A percentile compares a stretch with the other conserved stretches of the same genome.
Evolutionary conservation across 2,797 vertebrate species (phyloP).

Genomic region (Vespertilio murinus): DNA sequence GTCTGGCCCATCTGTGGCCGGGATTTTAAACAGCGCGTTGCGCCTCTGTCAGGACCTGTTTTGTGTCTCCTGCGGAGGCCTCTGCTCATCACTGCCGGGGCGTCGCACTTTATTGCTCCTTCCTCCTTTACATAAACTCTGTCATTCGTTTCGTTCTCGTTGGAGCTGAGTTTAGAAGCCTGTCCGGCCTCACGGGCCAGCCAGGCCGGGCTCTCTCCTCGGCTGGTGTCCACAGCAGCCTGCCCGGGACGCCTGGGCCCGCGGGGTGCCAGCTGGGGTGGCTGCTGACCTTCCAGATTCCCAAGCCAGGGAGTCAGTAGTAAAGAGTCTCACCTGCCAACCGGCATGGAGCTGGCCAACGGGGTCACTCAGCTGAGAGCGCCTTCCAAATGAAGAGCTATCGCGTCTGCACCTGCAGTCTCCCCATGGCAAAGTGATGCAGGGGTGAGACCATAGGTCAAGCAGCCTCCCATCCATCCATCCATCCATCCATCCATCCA

Average conservation of each 20-base stretch:
- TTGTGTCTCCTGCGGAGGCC: conserved; percentile 76
- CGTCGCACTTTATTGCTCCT: conserved; percentile 71
- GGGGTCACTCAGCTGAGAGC: accelerated
- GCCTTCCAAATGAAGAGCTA: accelerated
- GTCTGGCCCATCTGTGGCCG: conserved; percentile 80
- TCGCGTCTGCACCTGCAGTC: background rate
- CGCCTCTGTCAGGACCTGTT: conserved; percentile 77
- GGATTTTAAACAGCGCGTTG: conserved; percentile 81
- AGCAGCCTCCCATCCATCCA: background rate
- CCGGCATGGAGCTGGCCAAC: background rate
- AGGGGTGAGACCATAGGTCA: background rate
- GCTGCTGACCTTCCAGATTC: background rate
- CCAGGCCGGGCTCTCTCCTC: background rate
- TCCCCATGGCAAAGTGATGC: background rate
- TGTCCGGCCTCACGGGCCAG: accelerated
- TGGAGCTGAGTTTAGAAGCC: conserved; percentile 72
- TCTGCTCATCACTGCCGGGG: conserved; percentile 72
- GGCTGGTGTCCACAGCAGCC: background rate
- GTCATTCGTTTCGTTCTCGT: conserved; percentile 71
- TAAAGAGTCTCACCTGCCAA: background rate
- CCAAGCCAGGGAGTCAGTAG: background rate
- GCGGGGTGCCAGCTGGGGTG: accelerated
- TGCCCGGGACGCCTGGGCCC: accelerated
- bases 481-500: background rate
- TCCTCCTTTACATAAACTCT: conserved; percentile 79